phyloP scores from a whole-genome alignment of 1,140 invertebrate genomes.

The Liolophura sinensis region DNA sequence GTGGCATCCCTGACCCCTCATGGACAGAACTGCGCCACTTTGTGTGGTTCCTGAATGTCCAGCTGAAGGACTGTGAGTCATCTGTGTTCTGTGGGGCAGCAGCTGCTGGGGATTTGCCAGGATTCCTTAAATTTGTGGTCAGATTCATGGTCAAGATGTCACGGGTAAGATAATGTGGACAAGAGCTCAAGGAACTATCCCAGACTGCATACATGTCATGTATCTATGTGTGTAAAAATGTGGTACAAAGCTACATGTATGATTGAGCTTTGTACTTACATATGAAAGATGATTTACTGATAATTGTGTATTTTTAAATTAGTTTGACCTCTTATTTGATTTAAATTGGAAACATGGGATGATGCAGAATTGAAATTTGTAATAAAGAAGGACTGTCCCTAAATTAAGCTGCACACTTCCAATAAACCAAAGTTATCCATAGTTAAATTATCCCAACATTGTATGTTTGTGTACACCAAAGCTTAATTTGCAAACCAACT shows the following conservation, averaged over 20 bases:
- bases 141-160: constrained; percentile 52
- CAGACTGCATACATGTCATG: too few relatives aligned
- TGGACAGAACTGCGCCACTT: constrained; percentile 55
- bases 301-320: not conserved
- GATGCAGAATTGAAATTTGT: too few relatives aligned
- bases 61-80: constrained; percentile 46
- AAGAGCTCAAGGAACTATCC: not conserved
- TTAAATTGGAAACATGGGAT: not conserved
- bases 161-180: constrained; percentile 26
- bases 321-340: not conserved
- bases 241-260: not conserved
- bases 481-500: too few relatives aligned
- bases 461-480: too few relatives aligned
- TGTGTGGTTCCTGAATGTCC: constrained; percentile 51
- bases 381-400: too few relatives aligned
- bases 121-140: constrained; percentile 49
- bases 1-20: constrained; percentile 48
- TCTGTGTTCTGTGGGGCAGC: constrained; percentile 38
- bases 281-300: not conserved
- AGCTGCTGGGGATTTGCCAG: constrained; percentile 44
- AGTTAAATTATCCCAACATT: too few relatives aligned
- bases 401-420: too few relatives aligned
- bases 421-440: too few relatives aligned
- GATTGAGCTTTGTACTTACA: not conserved
- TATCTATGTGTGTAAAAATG: not conserved